These are phyloP conservation scores for Aurelia aurita DNA, from an alignment of 30 jellyfish, hydroid and myxozoan species.

Conservation along the genomic window DNA sequence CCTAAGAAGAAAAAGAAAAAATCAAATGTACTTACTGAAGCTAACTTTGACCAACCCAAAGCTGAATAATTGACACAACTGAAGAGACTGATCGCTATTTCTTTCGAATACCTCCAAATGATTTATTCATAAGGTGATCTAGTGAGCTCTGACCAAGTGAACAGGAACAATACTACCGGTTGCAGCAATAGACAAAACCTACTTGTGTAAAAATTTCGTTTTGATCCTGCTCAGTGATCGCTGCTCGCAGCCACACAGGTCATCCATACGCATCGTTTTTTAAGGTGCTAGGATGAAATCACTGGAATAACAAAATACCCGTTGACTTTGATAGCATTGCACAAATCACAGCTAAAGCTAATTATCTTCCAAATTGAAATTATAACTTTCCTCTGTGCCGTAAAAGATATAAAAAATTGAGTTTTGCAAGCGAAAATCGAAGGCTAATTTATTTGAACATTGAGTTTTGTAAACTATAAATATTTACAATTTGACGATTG, in stretches of 20 bases:
- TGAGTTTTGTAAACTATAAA: too few relatives aligned
- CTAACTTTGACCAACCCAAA: constrained; percentile 74
- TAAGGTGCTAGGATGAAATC: constrained; percentile 23
- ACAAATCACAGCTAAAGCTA: too few relatives aligned
- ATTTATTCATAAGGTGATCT: constrained; percentile 77
- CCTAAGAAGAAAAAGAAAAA: background rate
- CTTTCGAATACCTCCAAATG: constrained; percentile 41
- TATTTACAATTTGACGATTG: too few relatives aligned
- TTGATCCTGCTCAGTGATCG: constrained; percentile 72
- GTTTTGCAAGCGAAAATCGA: too few relatives aligned
- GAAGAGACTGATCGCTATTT: constrained; percentile 43
- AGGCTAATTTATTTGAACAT: too few relatives aligned
- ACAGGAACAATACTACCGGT: constrained; percentile 68
- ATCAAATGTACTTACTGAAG: constrained; percentile 1
- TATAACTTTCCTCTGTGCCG: too few relatives aligned
- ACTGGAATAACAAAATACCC: constrained; percentile 2
- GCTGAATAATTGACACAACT: constrained; percentile 54
- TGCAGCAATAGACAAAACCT: constrained; percentile 21
- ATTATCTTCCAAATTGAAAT: too few relatives aligned
- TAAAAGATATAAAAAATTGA: too few relatives aligned
- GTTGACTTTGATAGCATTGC: too few relatives aligned
- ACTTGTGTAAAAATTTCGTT: constrained; percentile 54
- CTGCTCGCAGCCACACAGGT: constrained; percentile 25
- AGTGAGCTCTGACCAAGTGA: constrained; percentile 57
- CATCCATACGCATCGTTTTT: constrained; percentile 47